A percentile compares a stretch with the other conserved stretches of the same genome.
These are phyloP conservation scores for Dromaius novaehollandiae DNA, from an alignment of 2,113 vertebrate genomes.

Conservation along the genomic window DNA sequence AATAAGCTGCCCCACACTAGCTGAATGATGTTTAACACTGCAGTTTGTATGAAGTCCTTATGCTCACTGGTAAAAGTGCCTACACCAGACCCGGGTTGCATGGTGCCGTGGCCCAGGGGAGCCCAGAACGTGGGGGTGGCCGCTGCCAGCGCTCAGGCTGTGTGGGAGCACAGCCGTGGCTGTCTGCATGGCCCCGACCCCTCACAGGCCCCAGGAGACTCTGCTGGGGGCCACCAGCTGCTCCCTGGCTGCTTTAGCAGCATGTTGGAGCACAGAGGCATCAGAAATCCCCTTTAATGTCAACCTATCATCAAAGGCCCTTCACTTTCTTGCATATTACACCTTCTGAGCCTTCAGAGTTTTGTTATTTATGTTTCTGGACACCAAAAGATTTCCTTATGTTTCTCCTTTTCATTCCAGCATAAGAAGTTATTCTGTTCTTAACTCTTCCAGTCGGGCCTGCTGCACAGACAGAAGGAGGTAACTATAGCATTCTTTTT, in stretches of 20 bases:
- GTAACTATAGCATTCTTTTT: background rate
- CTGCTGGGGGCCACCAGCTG: conserved; percentile 3
- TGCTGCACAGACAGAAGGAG: background rate
- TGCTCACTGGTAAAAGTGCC: background rate
- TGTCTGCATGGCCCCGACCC: too few relatives aligned
- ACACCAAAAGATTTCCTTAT: conserved; percentile 27
- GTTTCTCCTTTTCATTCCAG: background rate
- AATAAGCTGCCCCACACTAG: background rate
- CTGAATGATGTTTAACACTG: background rate
- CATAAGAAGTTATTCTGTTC: background rate
- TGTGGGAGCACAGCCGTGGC: accelerated
- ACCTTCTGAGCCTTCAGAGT: conserved; percentile 41
- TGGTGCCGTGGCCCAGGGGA: too few relatives aligned
- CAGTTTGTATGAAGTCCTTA: background rate
- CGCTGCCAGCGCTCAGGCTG: background rate
- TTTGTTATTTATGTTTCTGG: conserved; percentile 42
- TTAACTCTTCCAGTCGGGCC: background rate
- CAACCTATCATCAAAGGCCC: conserved; percentile 7
- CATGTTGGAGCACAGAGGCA: background rate
- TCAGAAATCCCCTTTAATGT: background rate
- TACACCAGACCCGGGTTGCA: background rate
- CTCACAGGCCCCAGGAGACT: accelerated
- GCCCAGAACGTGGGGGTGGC: background rate
- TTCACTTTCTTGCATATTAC: conserved; percentile 5
- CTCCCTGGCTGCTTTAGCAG: background rate